Evolutionary conservation across 2,797 vertebrate species (phyloP).

Genomic region (Microctenopoma lineatum): DNA sequence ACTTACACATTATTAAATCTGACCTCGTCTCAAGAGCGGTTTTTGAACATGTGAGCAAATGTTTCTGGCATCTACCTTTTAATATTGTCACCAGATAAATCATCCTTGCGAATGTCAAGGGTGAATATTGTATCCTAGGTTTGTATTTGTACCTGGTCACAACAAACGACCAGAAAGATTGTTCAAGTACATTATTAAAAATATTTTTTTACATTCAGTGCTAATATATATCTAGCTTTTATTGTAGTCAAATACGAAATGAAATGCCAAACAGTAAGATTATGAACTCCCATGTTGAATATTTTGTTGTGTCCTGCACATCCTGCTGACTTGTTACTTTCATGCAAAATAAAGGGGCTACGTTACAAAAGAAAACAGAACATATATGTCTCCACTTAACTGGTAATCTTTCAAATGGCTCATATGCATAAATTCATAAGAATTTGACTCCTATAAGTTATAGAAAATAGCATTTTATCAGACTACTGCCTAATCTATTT

Average conservation of each 20-base stretch:
- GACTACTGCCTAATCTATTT: neutral
- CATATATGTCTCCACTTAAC: neutral
- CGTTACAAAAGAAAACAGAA: neutral
- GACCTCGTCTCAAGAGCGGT: neutral
- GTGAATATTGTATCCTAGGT: conserved; percentile 48
- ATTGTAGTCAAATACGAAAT: conserved; percentile 10
- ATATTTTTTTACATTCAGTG: neutral
- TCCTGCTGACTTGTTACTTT: conserved; percentile 1
- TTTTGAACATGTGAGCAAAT: conserved; percentile 30
- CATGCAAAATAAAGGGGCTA: neutral
- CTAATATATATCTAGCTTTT: neutral
- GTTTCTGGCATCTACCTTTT: conserved; percentile 25
- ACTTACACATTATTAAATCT: conserved; percentile 29
- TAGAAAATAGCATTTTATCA: neutral
- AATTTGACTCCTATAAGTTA: neutral
- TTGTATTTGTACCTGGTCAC: conserved; percentile 11
- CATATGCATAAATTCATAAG: neutral
- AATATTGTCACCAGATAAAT: conserved; percentile 47
- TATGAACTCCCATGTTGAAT: conserved; percentile 7
- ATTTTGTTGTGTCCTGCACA: neutral
- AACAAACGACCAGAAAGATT: conserved; percentile 1
- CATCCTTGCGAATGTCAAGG: conserved; percentile 54
- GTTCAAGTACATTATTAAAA: neutral
- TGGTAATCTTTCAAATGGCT: conserved; percentile 1
- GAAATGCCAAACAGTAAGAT: neutral